Evolutionary conservation across 1,140 invertebrate genomes (phyloP).

Genomic region (Drosophila ohnishii): DNA sequence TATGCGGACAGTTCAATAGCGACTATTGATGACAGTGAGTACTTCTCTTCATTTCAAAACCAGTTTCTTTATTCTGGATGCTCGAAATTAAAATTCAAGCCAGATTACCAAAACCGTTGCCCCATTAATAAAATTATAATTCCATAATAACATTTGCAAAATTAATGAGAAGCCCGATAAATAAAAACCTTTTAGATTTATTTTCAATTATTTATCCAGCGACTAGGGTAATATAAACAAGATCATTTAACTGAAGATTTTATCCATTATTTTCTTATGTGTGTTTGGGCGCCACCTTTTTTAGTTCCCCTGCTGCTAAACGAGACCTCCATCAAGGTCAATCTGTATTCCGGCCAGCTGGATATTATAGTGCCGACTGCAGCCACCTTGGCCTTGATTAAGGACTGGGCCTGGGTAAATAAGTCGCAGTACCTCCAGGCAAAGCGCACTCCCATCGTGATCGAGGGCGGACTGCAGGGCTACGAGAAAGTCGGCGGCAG

Average conservation of each 20-base stretch:
- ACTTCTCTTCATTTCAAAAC: background rate
- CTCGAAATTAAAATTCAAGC: background rate
- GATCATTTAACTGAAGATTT: background rate
- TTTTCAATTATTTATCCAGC: background rate
- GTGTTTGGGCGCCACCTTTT: slow-evolving; percentile 23
- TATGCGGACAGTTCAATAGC: background rate
- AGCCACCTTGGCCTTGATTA: slow-evolving; percentile 88
- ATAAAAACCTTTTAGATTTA: no score
- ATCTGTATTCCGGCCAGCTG: slow-evolving; percentile 83
- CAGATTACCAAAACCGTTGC: no score
- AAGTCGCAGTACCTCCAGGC: slow-evolving; percentile 84
- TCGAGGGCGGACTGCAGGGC: slow-evolving; percentile 86
- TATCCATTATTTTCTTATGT: background rate
- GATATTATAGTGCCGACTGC: slow-evolving; percentile 88
- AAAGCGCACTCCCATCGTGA: slow-evolving; percentile 84
- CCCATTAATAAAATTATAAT: no score
- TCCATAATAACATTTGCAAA: no score
- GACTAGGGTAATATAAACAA: no score
- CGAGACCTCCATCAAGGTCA: slow-evolving; percentile 84
- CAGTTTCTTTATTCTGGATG: background rate
- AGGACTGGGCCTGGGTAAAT: slow-evolving; percentile 86
- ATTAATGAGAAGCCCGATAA: no score
- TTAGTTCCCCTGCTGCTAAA: slow-evolving; percentile 88
- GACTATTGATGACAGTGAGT: background rate
- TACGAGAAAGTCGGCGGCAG: slow-evolving; percentile 87